These are phyloP conservation scores for Caenorhabditis panamensis DNA, from an alignment of 2,888 invertebrate species.

Conservation along the genomic window DNA sequence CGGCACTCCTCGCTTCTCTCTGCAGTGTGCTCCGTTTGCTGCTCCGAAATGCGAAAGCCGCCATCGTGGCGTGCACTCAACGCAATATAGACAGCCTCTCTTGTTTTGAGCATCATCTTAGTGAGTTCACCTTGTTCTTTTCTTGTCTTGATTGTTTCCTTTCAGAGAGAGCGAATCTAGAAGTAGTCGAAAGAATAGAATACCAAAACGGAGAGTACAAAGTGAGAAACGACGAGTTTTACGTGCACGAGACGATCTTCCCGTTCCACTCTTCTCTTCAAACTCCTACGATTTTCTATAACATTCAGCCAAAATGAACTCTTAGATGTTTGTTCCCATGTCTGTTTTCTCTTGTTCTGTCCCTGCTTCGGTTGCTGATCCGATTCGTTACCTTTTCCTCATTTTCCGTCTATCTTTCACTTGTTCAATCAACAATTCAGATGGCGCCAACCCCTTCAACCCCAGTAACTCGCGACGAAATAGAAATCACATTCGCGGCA, in stretches of 20 bases:
- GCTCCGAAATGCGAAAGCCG: constrained; percentile 33
- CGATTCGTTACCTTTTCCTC: background rate
- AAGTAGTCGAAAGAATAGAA: constrained; percentile 38
- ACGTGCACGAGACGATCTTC: constrained; percentile 31
- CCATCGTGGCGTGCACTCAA: constrained; percentile 67
- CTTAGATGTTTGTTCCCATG: background rate
- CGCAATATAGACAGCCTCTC: constrained; percentile 66
- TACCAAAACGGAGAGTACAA: constrained; percentile 40
- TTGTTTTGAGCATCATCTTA: constrained; percentile 61
- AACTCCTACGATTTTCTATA: constrained; percentile 66
- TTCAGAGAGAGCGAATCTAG: constrained; percentile 40
- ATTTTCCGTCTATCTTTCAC: background rate
- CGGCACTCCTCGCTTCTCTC: constrained; percentile 59
- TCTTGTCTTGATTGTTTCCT: background rate
- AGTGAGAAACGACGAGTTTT: background rate
- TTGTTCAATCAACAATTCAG: background rate
- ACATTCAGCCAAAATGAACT: constrained; percentile 37
- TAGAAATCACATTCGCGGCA: constrained; percentile 67
- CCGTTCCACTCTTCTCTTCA: constrained; percentile 65
- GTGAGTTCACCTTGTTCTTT: constrained; percentile 37
- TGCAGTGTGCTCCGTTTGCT: constrained; percentile 63
- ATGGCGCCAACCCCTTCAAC: constrained; percentile 59
- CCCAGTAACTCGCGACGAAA: constrained; percentile 63
- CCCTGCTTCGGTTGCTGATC: background rate
- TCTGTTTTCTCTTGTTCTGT: background rate